These are phyloP conservation scores for Koerneria pararmatus DNA, from an alignment of 2,888 invertebrate genomes.

Conservation along the genomic window DNA sequence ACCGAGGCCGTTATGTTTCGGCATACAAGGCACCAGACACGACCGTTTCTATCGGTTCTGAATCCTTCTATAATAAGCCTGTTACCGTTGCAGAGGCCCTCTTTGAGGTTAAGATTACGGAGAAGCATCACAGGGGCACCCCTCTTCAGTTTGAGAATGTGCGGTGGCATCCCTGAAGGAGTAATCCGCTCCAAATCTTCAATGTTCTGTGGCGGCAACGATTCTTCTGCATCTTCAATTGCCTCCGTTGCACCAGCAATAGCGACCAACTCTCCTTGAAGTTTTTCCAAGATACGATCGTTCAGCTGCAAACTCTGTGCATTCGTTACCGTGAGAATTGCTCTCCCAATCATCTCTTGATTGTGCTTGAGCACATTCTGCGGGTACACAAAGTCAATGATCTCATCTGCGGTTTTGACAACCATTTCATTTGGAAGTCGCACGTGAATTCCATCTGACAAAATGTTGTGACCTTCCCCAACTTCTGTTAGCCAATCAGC, in stretches of 20 bases:
- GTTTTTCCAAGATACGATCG: not conserved
- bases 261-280: constrained; percentile 1
- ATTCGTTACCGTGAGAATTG: not conserved
- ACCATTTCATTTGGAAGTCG: not conserved
- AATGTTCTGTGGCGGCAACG: not conserved
- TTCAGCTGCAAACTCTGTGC: not conserved
- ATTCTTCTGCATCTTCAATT: not conserved
- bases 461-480: not conserved
- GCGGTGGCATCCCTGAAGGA: constrained; percentile 25
- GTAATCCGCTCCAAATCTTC: constrained; percentile 25
- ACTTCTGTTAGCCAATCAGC: constrained; percentile 9
- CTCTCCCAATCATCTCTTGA: not conserved
- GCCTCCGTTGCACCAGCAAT: not conserved
- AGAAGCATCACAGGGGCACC: constrained; percentile 30
- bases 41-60: constrained; percentile 6
- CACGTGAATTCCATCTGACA: not conserved
- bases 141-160: constrained; percentile 27
- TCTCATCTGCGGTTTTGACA: not conserved
- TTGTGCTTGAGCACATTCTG: not conserved
- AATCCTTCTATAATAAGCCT: constrained; percentile 25
- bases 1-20: not conserved
- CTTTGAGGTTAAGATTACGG: constrained; percentile 30
- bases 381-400: not conserved
- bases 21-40: too few relatives aligned
- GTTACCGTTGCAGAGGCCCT: constrained; percentile 37